phyloP scores from a whole-genome alignment of 2,888 invertebrate species.

The Perdita meconis region DNA sequence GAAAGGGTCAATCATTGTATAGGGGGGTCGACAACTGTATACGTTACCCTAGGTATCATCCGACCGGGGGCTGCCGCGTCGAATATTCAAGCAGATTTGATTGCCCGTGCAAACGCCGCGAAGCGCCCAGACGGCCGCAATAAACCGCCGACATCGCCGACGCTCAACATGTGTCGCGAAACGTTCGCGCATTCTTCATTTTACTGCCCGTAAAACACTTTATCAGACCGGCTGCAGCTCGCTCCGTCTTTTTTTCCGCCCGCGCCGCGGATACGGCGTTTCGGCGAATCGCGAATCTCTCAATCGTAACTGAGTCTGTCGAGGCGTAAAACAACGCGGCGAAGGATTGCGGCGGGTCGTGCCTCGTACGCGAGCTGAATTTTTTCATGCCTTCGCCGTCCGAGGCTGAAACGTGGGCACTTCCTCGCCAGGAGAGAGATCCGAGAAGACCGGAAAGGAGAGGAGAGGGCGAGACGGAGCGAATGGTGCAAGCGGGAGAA shows the following conservation, averaged over 20 bases:
- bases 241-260: too few species aligned
- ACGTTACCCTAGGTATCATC: too few species aligned
- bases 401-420: not conserved
- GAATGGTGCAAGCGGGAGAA: not conserved
- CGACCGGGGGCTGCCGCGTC: too few species aligned
- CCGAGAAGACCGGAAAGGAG: slow-evolving; percentile 4
- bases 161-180: not conserved
- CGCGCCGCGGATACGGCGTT: too few species aligned
- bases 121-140: not conserved
- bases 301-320: slow-evolving; percentile 47
- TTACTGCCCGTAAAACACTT: slow-evolving; percentile 8
- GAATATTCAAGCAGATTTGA: too few species aligned
- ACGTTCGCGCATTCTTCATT: not conserved
- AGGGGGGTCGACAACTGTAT: too few species aligned
- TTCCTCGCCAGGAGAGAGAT: slow-evolving; percentile 9
- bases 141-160: not conserved
- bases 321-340: slow-evolving; percentile 51
- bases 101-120: too few species aligned
- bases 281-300: slow-evolving; percentile 1
- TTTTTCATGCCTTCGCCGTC: not conserved
- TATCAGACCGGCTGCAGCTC: not conserved
- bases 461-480: too few species aligned
- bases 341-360: slow-evolving; percentile 33
- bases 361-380: slow-evolving; percentile 8
- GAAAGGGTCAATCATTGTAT: too few species aligned